Percentiles rank a stretch among this genome's conserved stretches.
Conservation (phyloP, 2,113 vertebrate genomes). For the Ameiurus melas region DNA sequence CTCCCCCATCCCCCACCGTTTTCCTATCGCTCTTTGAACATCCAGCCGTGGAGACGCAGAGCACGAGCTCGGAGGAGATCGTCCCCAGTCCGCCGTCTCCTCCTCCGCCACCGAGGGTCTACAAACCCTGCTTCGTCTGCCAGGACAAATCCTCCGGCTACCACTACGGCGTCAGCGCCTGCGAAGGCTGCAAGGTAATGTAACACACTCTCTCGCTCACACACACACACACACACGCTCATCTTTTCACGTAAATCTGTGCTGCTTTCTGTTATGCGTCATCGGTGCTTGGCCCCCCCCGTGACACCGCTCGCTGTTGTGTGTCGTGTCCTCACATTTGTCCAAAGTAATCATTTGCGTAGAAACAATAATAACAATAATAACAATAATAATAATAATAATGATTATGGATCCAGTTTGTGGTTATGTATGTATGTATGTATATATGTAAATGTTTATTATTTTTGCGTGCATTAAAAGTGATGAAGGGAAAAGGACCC, state of each 20-base stretch:
- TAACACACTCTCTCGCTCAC: constrained; percentile 31
- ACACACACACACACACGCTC: not conserved
- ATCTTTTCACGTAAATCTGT: not conserved
- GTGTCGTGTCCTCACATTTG: too few species aligned
- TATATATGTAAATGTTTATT: too few species aligned
- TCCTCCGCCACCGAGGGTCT: constrained; percentile 91
- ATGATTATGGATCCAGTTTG: too few species aligned
- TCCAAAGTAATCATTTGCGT: too few species aligned
- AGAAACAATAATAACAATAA: too few species aligned
- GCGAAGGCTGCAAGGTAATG: constrained; percentile 96
- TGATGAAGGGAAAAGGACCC: too few species aligned
- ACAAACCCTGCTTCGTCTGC: constrained; percentile 98
- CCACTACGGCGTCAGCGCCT: constrained; percentile 98
- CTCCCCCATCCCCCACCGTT: constrained; percentile 25
- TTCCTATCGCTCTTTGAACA: constrained; percentile 43
- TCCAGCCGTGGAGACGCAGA: constrained; percentile 94
- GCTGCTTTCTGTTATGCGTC: not conserved
- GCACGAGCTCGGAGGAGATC: constrained; percentile 96
- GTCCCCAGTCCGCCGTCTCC: constrained; percentile 94
- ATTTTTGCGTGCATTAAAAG: too few species aligned
- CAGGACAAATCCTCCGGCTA: constrained; percentile 98
- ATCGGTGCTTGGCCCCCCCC: not conserved
- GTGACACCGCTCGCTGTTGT: not conserved
- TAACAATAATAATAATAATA: too few species aligned
- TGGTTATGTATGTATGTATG: too few species aligned